Evolutionary conservation across 2,888 invertebrate species (phyloP).

Genomic region (Exephanes ischioxanthus): DNA sequence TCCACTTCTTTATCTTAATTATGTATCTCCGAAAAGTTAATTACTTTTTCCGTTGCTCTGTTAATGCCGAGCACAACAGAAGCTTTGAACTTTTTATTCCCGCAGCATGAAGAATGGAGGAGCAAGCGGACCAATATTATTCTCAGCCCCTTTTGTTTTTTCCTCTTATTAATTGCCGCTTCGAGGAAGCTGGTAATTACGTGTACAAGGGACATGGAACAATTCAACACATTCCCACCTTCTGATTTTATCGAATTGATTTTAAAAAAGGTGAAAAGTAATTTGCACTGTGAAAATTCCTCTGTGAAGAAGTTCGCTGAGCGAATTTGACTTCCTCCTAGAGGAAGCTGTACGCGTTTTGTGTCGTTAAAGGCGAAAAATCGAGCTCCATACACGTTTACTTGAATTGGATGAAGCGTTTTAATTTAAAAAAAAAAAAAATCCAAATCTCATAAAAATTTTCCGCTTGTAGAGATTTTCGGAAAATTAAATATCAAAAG

Average conservation of each 20-base stretch:
- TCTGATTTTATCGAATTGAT: not conserved
- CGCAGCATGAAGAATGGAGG: slow-evolving; percentile 14
- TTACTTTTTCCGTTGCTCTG: slow-evolving; percentile 81
- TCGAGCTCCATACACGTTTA: no score
- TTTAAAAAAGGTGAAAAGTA: not conserved
- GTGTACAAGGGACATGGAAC: not conserved
- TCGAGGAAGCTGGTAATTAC: slow-evolving; percentile 8
- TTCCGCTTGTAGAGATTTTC: no score
- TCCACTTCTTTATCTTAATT: slow-evolving; percentile 82
- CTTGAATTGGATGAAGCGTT: no score
- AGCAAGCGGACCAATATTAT: slow-evolving; percentile 22
- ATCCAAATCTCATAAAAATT: not conserved
- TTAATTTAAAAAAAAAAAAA: not conserved
- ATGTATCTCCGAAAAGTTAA: slow-evolving; percentile 81
- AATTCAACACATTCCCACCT: not conserved
- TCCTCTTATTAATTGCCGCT: slow-evolving; percentile 28
- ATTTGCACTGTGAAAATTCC: not conserved
- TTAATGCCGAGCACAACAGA: slow-evolving; percentile 8
- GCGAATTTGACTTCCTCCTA: no score
- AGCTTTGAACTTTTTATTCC: slow-evolving; percentile 42
- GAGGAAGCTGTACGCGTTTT: no score
- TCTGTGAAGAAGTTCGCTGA: not conserved
- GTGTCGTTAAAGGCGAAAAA: no score
- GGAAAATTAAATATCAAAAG: not conserved
- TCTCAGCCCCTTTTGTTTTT: slow-evolving; percentile 26